Conservation (phyloP, 2,888 invertebrate species). For the Sicus ferrugineus region DNA sequence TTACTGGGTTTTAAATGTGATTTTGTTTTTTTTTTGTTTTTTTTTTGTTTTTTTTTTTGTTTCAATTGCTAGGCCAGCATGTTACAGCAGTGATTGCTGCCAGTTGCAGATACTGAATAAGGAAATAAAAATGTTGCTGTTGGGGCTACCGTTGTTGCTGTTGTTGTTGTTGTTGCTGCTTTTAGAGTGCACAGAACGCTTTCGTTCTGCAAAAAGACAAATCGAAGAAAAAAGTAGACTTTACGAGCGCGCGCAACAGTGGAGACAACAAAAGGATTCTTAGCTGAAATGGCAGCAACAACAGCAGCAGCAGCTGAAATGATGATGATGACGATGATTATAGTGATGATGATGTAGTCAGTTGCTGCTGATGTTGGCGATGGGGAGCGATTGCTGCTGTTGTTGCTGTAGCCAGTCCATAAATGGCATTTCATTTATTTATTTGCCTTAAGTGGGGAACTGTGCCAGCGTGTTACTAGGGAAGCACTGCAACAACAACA, state of each 20-base stretch:
- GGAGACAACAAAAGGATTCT: background rate
- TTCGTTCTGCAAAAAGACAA: background rate
- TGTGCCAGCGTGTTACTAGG: constrained; percentile 47
- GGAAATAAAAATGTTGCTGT: background rate
- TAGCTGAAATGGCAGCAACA: background rate
- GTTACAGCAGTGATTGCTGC: background rate
- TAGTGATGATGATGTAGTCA: too few species aligned
- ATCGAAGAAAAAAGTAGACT: background rate
- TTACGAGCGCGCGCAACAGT: background rate
- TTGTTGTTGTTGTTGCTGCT: too few species aligned
- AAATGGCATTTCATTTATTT: constrained; percentile 29
- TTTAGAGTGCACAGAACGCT: background rate
- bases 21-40: background rate
- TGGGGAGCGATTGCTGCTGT: background rate
- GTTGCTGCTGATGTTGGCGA: background rate
- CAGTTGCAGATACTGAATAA: background rate
- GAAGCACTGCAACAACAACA: constrained; percentile 27
- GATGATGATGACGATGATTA: background rate
- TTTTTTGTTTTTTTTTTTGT: background rate
- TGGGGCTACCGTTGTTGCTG: background rate
- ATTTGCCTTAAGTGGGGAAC: constrained; percentile 40
- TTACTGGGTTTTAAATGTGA: too few species aligned
- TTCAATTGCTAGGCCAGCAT: background rate
- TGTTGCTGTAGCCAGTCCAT: constrained; percentile 25
- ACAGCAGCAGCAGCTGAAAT: background rate